Evolutionary conservation across 2,113 vertebrate genomes (phyloP), one percentile per base, ranked within the genome.

Genomic region (Gobiocypris rarus): DNA sequence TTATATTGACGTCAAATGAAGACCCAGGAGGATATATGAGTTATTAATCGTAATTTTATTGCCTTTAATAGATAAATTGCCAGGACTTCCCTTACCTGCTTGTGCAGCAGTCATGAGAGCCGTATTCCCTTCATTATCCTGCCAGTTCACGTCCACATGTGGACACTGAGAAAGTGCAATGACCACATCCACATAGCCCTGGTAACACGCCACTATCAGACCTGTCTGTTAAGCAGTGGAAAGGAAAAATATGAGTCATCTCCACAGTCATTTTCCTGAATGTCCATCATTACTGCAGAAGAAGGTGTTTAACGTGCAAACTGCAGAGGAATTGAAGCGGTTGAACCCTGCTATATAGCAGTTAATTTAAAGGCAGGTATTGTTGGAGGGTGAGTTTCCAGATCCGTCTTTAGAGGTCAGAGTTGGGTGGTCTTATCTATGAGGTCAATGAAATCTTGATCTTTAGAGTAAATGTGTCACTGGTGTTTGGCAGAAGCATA

Each of bases 101-200:
- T 99, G 98, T 0, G 95, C 95, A 15, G 98, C 97, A 0, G 93
- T 97, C 86, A 98, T 99, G 0, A 99, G 95, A 83, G 98, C 97
- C 0, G 97, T 99, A 92, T 99, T 99, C n/a, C 97, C 97, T 89
- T 99, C 97, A 0, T 94, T 98, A 94, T 99, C 98, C 91, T 99
- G 97, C 97, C 97, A 98, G 95, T 99, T 99, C 75, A 99, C 94
- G 5, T 99, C 96, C 58, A 99, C 43, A 54, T 97, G 92, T 11
- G 97, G 97, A 84, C 97, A 99, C 65, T 97, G 96, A 15, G 97
- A 92, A 28, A 99, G 95, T 75, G 95, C 95, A 63, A 98, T 95
- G 89, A 98, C 96, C 45, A 96, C 92, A 17, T 98, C 96, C 93
- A 98, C 94, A 69, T 96, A 98, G 28, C 98, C 97, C 19, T 97